Conservation (phyloP, 1,140 invertebrate species). For the Lucilia sericata region DNA sequence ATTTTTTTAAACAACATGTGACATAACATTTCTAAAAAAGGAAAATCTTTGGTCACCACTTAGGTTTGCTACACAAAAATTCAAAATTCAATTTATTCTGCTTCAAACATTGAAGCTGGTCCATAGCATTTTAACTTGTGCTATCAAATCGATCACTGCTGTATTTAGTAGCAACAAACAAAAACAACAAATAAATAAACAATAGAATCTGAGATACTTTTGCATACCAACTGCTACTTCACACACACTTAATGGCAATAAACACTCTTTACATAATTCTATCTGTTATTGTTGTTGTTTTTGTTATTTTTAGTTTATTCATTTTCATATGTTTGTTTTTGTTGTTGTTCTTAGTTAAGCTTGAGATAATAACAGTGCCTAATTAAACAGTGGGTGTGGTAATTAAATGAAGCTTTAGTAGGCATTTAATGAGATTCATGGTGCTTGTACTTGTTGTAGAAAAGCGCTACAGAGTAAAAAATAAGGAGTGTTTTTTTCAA, state of each 20-base stretch:
- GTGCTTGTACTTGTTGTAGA: neutral
- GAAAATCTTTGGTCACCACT: too few species aligned
- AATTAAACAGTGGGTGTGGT: conserved; percentile 41
- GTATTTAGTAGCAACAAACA: neutral
- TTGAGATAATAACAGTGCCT: conserved; percentile 36
- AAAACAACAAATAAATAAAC: too few species aligned
- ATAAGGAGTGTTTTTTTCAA: conserved; percentile 25
- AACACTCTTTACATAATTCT: neutral
- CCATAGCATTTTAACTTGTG: too few species aligned
- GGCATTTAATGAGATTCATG: conserved; percentile 36
- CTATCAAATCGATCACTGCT: too few species aligned
- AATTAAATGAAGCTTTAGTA: conserved; percentile 38
- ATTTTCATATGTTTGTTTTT: neutral
- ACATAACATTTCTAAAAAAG: too few species aligned
- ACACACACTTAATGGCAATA: neutral
- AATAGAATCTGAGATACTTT: neutral
- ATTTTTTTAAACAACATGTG: too few species aligned
- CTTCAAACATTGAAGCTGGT: too few species aligned
- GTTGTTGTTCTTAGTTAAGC: neutral
- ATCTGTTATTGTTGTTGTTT: neutral
- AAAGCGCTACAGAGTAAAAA: neutral
- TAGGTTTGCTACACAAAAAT: too few species aligned
- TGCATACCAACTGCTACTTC: neutral
- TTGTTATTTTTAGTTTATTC: neutral
- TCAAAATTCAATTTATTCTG: too few species aligned